A percentile compares a stretch with the other conserved stretches of the same genome.
Evolutionary conservation across 2,797 vertebrate species (phyloP).

Genomic region (Pelochelys cantorii): DNA sequence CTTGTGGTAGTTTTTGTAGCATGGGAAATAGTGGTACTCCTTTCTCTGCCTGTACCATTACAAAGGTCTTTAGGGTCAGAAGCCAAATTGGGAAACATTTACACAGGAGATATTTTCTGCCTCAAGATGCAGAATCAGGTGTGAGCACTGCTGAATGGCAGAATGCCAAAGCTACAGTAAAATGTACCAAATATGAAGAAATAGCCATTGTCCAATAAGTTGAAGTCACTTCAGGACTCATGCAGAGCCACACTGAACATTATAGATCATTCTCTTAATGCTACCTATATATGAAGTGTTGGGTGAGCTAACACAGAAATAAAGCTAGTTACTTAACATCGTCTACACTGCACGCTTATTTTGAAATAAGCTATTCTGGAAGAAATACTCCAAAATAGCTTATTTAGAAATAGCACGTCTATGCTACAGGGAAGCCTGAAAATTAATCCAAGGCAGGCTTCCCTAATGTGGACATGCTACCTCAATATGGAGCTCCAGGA

Average conservation of each 20-base stretch:
- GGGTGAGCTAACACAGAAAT: neutral
- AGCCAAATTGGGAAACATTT: neutral
- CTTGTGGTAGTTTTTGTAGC: neutral
- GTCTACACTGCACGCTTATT: no score
- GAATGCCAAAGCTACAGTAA: neutral
- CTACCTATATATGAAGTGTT: neutral
- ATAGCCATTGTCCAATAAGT: neutral
- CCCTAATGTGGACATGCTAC: no score
- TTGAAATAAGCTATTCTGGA: no score
- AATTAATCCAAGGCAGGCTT: no score
- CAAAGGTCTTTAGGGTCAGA: neutral
- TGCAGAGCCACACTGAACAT: neutral
- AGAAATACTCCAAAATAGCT: no score
- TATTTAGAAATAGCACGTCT: no score
- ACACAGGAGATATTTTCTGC: neutral
- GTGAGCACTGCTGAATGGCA: rapidly evolving
- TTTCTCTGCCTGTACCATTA: neutral
- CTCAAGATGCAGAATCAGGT: neutral
- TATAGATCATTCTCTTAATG: neutral
- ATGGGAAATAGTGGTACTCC: neutral
- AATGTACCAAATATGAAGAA: neutral
- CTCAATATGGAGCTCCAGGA: no score
- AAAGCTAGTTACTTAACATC: neutral
- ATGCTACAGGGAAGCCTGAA: no score
- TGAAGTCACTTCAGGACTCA: neutral